Percentiles rank a stretch among this genome's conserved stretches.
Conservation (phyloP, 2,888 invertebrate genomes). For the Melieria omissa region DNA sequence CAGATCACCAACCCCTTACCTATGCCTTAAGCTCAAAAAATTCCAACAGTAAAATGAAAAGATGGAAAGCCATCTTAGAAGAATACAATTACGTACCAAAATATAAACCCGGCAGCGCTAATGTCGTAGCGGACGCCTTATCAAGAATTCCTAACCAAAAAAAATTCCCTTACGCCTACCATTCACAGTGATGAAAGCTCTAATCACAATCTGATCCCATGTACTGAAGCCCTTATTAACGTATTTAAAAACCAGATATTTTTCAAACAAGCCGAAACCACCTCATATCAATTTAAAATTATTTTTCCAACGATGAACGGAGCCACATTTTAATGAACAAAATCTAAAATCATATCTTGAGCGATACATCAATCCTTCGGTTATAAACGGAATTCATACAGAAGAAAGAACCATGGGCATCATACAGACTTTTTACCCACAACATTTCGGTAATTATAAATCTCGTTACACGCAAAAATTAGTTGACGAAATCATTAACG, state of each 20-base stretch:
- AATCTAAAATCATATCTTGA: conserved; percentile 28
- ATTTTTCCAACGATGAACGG: conserved; percentile 24
- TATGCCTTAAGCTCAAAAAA: conserved; percentile 34
- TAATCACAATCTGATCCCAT: not conserved
- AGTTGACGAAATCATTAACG: conserved; percentile 25
- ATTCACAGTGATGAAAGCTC: no score
- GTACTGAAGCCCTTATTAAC: conserved; percentile 9
- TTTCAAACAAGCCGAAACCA: not conserved
- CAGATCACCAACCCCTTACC: conserved; percentile 35
- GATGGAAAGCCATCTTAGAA: conserved; percentile 6
- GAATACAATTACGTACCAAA: conserved; percentile 1
- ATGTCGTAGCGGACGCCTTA: no score
- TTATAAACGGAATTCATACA: conserved; percentile 34
- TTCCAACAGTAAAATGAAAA: conserved; percentile 21
- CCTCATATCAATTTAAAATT: conserved; percentile 30
- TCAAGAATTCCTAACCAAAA: no score
- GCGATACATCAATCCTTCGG: conserved; percentile 30
- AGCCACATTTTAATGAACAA: conserved; percentile 21
- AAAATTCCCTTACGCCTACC: no score
- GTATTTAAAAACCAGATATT: not conserved
- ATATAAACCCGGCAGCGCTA: not conserved
- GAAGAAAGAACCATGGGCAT: conserved; percentile 30
- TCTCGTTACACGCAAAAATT: conserved; percentile 18
- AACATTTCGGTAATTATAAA: conserved; percentile 27
- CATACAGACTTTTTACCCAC: conserved; percentile 33